These are phyloP conservation scores for Palaemon carinicauda DNA, from an alignment of 1,140 invertebrate genomes.

Conservation along the genomic window DNA sequence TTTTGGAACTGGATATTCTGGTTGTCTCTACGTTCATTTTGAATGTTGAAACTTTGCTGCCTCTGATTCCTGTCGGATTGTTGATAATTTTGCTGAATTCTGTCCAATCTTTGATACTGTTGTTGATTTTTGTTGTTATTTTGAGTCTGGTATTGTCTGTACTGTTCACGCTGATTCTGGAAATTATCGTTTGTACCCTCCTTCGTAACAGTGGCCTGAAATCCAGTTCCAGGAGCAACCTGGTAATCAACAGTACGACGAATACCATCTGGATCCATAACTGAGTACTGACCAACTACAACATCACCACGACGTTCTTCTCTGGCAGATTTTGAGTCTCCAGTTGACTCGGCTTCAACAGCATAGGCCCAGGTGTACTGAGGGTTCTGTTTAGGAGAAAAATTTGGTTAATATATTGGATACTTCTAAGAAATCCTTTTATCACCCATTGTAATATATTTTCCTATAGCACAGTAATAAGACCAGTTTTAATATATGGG, in stretches of 20 bases:
- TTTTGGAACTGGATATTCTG: neutral
- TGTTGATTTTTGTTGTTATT: neutral
- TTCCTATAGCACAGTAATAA: too few species aligned
- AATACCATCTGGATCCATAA: neutral
- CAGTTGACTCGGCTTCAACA: neutral
- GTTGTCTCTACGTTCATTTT: neutral
- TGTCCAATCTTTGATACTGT: neutral
- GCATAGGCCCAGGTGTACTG: neutral
- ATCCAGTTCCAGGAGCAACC: neutral
- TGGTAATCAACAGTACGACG: neutral
- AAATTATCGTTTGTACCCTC: neutral
- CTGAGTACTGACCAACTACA: neutral
- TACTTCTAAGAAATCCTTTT: neutral
- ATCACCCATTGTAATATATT: too few species aligned
- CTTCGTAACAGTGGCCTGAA: neutral
- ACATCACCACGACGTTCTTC: neutral
- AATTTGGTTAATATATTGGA: neutral
- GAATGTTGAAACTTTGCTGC: neutral
- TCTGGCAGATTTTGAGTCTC: neutral
- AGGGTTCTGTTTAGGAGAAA: neutral
- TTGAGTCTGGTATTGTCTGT: neutral
- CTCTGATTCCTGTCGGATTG: neutral
- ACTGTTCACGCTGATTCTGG: neutral
- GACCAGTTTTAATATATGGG: too few species aligned
- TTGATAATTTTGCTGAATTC: neutral